Evolutionary conservation across 2,113 vertebrate species (phyloP).

Genomic region (Crocuta crocuta): DNA sequence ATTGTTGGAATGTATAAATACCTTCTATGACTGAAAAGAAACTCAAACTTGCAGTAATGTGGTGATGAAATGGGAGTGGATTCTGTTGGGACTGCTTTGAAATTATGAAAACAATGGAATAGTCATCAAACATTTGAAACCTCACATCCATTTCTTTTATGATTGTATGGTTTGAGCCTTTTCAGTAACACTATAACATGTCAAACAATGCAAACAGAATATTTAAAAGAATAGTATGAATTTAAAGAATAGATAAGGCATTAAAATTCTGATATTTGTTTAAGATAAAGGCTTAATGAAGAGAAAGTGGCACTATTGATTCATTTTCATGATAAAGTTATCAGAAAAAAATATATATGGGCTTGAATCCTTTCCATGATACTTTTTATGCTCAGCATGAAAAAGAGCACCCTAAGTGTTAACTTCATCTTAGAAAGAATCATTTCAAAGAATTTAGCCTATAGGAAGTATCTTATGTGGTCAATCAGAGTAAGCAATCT

Average conservation of each 20-base stretch:
- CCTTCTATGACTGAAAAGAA: slow-evolving; percentile 25
- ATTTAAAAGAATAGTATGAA: slow-evolving; percentile 79
- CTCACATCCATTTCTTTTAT: slow-evolving; percentile 57
- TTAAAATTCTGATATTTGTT: slow-evolving; percentile 51
- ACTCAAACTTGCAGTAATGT: slow-evolving; percentile 47
- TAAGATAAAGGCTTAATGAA: slow-evolving; percentile 27
- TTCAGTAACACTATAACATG: slow-evolving; percentile 63
- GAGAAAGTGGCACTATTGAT: slow-evolving; percentile 70
- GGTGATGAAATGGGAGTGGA: background rate
- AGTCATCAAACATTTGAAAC: slow-evolving; percentile 67
- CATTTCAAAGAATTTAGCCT: background rate
- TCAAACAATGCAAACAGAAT: slow-evolving; percentile 77
- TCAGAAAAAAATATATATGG: background rate
- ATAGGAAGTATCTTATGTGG: background rate
- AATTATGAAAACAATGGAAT: slow-evolving; percentile 53
- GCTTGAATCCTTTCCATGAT: slow-evolving; percentile 11
- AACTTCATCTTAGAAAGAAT: background rate
- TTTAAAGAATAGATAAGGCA: slow-evolving; percentile 72
- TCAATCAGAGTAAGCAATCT: background rate
- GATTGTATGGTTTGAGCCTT: slow-evolving; percentile 60
- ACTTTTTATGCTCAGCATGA: slow-evolving; percentile 3
- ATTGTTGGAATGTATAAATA: background rate
- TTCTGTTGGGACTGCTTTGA: slow-evolving; percentile 45
- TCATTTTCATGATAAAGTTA: slow-evolving; percentile 65
- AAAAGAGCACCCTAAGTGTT: background rate